phyloP scores from a whole-genome alignment of 1,140 invertebrate genomes.

The Drosophila aff. region DNA sequence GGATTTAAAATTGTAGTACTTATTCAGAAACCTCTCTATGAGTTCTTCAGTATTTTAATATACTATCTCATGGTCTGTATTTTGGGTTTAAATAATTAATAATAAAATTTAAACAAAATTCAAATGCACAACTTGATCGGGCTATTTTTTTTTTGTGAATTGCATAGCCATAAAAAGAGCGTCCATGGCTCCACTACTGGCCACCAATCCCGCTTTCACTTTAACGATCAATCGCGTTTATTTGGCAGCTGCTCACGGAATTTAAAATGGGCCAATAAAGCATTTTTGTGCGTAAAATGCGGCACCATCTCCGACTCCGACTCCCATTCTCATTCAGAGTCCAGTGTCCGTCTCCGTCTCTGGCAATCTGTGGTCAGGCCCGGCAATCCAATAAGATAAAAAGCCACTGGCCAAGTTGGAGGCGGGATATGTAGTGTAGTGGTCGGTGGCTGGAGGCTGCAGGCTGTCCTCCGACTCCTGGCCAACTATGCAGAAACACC shows the following conservation, averaged over 20 bases:
- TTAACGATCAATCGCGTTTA: slow-evolving; percentile 71
- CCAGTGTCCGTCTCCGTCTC: slow-evolving; percentile 8
- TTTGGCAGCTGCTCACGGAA: slow-evolving; percentile 63
- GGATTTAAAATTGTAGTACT: too few relatives aligned
- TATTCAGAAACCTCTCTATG: neutral
- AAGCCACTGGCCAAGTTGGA: slow-evolving; percentile 39
- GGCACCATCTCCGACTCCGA: neutral
- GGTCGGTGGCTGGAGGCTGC: neutral
- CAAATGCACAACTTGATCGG: neutral
- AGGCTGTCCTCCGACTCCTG: neutral
- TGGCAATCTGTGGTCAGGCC: slow-evolving; percentile 69
- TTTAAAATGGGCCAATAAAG: slow-evolving; percentile 69
- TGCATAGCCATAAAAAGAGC: slow-evolving; percentile 17
- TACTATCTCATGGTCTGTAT: too few relatives aligned
- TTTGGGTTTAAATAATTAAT: too few relatives aligned
- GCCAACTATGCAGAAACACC: slow-evolving; percentile 66
- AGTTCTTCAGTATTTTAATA: neutral
- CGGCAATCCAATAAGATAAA: slow-evolving; percentile 73
- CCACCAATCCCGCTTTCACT: slow-evolving; percentile 25
- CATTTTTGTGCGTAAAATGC: slow-evolving; percentile 47
- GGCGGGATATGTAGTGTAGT: slow-evolving; percentile 1
- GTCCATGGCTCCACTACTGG: slow-evolving; percentile 7
- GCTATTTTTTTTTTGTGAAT: slow-evolving; percentile 2
- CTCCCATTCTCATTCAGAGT: neutral
- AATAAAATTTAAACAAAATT: slow-evolving; percentile 1